Conservation (phyloP, 2,888 invertebrate species). For the Nematopogon swammerdamellus region DNA sequence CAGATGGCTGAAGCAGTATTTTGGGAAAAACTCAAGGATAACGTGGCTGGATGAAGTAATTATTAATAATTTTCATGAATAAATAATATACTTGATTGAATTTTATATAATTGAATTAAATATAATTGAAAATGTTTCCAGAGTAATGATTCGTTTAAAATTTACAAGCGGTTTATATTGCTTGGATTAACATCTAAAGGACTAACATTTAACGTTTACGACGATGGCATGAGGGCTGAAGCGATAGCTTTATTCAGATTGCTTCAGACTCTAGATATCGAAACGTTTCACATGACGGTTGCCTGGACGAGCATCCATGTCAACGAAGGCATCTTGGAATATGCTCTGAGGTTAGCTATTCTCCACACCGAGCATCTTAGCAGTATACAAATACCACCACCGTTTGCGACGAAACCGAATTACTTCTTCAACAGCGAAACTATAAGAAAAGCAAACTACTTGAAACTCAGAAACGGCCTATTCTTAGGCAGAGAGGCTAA, state of each 20-base stretch:
- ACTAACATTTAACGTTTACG: slow-evolving; percentile 44
- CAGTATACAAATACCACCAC: slow-evolving; percentile 29
- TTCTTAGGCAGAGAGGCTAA: slow-evolving; percentile 16
- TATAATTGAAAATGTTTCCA: no score
- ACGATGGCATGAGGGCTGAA: slow-evolving; percentile 43
- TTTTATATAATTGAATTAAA: no score
- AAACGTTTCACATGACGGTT: slow-evolving; percentile 26
- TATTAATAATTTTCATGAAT: no score
- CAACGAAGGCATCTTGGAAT: slow-evolving; percentile 47
- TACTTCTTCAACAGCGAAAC: slow-evolving; percentile 37
- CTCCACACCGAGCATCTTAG: slow-evolving; percentile 28
- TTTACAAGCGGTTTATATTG: slow-evolving; percentile 21
- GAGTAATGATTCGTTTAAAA: slow-evolving; percentile 23
- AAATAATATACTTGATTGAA: no score
- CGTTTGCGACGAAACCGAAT: slow-evolving; percentile 44
- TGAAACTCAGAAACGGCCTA: slow-evolving; percentile 21
- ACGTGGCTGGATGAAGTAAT: no score
- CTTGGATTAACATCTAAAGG: slow-evolving; percentile 28
- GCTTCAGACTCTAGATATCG: slow-evolving; percentile 31
- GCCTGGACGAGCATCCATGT: slow-evolving; percentile 36
- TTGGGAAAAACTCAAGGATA: no score
- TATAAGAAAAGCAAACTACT: slow-evolving; percentile 25
- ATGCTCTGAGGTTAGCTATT: slow-evolving; percentile 37
- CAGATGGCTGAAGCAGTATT: no score
- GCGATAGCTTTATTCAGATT: slow-evolving; percentile 39